These are phyloP conservation scores for Magallana gigas DNA, from an alignment of 1,140 invertebrate genomes.

Conservation along the genomic window DNA sequence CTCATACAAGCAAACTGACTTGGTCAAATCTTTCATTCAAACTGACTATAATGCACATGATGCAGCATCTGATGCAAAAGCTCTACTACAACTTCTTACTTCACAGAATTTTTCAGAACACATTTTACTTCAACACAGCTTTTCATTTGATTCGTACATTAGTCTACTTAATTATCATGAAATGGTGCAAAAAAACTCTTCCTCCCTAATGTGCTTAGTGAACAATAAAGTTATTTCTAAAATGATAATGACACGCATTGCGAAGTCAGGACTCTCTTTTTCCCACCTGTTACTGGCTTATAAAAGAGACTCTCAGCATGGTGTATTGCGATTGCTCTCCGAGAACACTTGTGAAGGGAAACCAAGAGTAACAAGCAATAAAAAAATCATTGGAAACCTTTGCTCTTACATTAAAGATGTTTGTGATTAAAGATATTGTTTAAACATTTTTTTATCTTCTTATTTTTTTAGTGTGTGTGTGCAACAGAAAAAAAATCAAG, in stretches of 20 bases:
- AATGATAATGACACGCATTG: not conserved
- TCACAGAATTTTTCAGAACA: not conserved
- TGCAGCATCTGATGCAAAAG: slow-evolving; percentile 7
- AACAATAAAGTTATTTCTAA: not conserved
- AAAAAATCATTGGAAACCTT: slow-evolving; percentile 2
- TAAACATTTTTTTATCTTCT: not conserved
- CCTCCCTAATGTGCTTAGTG: not conserved
- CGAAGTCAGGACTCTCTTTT: not conserved
- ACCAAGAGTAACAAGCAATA: not conserved
- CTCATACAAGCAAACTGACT: not conserved
- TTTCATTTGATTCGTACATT: not conserved
- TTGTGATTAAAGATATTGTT: not conserved
- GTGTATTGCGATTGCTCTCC: not conserved
- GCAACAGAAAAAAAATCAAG: not conserved
- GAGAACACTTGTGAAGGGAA: not conserved
- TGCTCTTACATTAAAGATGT: not conserved
- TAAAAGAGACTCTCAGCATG: not conserved
- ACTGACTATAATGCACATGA: not conserved
- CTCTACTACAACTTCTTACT: not conserved
- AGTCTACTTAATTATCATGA: not conserved
- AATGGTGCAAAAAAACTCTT: not conserved
- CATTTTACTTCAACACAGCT: not conserved
- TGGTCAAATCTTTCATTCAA: not conserved
- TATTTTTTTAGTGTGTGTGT: not conserved
- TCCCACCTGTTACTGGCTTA: not conserved